These are phyloP conservation scores for Apodemus sylvaticus DNA, from an alignment of 2,113 vertebrate genomes.

Conservation along the genomic window DNA sequence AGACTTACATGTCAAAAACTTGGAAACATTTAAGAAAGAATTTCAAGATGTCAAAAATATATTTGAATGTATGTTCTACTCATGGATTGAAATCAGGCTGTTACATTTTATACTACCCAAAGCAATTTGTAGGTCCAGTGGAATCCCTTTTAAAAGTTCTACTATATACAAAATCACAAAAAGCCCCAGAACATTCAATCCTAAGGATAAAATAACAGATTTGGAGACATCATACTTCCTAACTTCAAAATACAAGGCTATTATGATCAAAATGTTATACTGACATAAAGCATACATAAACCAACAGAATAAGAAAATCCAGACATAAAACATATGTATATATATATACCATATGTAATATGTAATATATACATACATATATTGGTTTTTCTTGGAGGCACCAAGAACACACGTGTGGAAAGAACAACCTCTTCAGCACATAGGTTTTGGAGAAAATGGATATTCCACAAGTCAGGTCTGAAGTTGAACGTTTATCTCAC, in stretches of 20 bases:
- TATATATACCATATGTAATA: too few species aligned
- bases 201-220: not conserved
- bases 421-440: not conserved
- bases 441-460: not conserved
- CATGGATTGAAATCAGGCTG: not conserved
- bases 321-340: not conserved
- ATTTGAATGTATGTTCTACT: not conserved
- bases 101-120: not conserved
- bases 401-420: not conserved
- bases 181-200: not conserved
- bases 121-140: not conserved
- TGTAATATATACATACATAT: too few species aligned
- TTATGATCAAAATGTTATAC: not conserved
- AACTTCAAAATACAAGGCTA: slow-evolving; percentile 2
- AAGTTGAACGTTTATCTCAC: not conserved
- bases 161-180: not conserved
- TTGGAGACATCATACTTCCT: not conserved
- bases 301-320: not conserved
- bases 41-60: not conserved
- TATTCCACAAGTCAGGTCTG: not conserved
- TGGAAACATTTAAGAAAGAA: not conserved
- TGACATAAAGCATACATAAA: not conserved
- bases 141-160: not conserved
- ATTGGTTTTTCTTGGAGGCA: not conserved
- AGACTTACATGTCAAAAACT: not conserved